Evolutionary conservation across 2,113 vertebrate genomes (phyloP).

Genomic region (Xenopus tropicalis): DNA sequence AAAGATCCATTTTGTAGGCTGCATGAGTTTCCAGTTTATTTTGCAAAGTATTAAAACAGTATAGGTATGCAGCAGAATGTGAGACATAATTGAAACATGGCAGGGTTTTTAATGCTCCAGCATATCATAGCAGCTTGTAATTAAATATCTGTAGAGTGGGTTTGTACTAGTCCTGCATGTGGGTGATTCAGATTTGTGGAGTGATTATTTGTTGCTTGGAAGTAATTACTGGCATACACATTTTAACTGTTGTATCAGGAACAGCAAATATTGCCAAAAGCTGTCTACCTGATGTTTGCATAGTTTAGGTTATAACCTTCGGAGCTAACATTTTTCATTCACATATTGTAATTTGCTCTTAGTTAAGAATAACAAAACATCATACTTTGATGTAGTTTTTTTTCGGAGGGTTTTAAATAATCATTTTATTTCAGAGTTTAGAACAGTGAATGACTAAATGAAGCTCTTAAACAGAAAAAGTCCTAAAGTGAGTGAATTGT

Average conservation of each 20-base stretch:
- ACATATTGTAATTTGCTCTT: no score
- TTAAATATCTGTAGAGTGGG: background rate
- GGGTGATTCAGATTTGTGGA: background rate
- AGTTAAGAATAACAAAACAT: no score
- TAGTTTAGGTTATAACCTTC: background rate
- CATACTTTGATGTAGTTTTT: no score
- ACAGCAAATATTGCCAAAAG: background rate
- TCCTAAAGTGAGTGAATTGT: no score
- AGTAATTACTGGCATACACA: background rate
- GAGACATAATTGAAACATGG: no score
- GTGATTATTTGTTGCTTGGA: constrained; percentile 3
- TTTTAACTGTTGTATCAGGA: background rate
- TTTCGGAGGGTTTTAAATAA: no score
- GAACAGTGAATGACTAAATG: no score
- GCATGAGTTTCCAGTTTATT: background rate
- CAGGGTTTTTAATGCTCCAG: no score
- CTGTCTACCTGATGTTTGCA: constrained; percentile 7
- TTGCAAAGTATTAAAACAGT: background rate
- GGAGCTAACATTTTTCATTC: background rate
- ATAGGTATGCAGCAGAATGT: no score
- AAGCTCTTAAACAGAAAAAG: no score
- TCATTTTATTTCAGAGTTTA: no score
- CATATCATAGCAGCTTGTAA: background rate
- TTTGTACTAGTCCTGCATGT: background rate
- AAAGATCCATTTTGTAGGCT: background rate